Percentiles rank a stretch among this genome's conserved stretches.
Conservation (phyloP, 2,797 vertebrate species). For the Sebastolobus alascanus region DNA sequence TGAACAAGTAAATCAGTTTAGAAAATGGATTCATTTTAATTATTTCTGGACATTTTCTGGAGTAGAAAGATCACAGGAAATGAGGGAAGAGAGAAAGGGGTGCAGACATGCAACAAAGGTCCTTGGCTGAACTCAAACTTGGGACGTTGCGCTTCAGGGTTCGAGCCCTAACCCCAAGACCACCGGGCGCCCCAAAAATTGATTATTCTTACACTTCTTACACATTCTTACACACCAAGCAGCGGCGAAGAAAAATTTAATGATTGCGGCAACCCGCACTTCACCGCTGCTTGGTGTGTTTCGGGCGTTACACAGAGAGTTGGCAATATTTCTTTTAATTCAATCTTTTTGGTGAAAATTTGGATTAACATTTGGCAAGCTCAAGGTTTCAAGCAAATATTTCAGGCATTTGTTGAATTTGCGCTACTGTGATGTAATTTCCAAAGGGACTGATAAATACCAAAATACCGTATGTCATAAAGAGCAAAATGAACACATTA, state of each 20-base stretch:
- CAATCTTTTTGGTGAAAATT: too few species aligned
- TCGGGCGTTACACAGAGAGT: too few species aligned
- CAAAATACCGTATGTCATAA: not conserved
- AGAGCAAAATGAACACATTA: not conserved
- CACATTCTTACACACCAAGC: too few species aligned
- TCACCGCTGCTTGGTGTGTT: too few species aligned
- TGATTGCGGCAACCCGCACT: too few species aligned
- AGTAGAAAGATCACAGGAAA: not conserved
- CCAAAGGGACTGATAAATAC: not conserved
- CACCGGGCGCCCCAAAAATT: too few species aligned
- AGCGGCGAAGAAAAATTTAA: too few species aligned
- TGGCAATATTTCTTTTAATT: too few species aligned
- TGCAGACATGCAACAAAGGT: not conserved
- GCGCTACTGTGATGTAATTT: not conserved
- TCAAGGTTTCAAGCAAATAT: not conserved
- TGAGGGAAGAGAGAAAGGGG: not conserved
- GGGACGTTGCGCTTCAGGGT: not conserved
- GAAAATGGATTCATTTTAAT: not conserved
- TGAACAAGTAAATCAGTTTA: not conserved
- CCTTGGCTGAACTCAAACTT: too few species aligned
- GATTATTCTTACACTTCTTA: too few species aligned
- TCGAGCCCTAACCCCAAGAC: not conserved
- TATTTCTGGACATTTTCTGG: not conserved
- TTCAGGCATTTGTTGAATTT: constrained; percentile 1
- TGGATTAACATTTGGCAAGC: not conserved